Evolutionary conservation across 2,113 vertebrate species (phyloP).

Genomic region (Crotalus tigris): DNA sequence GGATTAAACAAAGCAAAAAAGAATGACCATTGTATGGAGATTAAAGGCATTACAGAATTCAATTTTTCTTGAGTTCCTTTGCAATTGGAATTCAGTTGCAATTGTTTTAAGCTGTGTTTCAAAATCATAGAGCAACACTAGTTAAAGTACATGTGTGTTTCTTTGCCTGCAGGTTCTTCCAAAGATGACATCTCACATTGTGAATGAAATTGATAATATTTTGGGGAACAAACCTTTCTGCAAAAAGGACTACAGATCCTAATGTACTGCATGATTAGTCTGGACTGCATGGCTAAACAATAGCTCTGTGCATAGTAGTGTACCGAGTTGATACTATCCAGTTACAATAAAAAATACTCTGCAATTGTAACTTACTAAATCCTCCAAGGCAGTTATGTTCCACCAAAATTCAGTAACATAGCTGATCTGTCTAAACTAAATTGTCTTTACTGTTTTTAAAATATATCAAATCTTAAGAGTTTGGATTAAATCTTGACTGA

Average conservation of each 20-base stretch:
- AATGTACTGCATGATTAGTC: slow-evolving; percentile 69
- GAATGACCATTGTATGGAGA: not conserved
- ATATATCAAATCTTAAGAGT: not conserved
- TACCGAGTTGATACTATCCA: slow-evolving; percentile 41
- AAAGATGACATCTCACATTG: slow-evolving; percentile 95
- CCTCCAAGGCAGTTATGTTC: slow-evolving; percentile 72
- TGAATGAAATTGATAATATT: slow-evolving; percentile 94
- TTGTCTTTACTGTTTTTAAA: slow-evolving; percentile 53
- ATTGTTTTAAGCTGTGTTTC: not conserved
- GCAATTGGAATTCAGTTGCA: not conserved
- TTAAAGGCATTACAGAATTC: not conserved
- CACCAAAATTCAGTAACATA: slow-evolving; percentile 70
- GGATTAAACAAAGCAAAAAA: not conserved
- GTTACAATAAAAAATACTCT: slow-evolving; percentile 61
- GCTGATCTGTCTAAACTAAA: slow-evolving; percentile 62
- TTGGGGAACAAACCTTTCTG: slow-evolving; percentile 92
- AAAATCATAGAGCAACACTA: not conserved
- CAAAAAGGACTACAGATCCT: slow-evolving; percentile 97
- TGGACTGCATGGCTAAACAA: slow-evolving; percentile 67
- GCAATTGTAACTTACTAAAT: slow-evolving; percentile 66
- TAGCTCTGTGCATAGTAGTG: slow-evolving; percentile 58
- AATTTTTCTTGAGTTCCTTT: not conserved
- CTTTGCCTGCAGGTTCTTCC: slow-evolving; percentile 84
- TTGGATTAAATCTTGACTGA: not conserved
- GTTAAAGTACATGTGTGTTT: not conserved